phyloP scores from a whole-genome alignment of 1,140 invertebrate genomes.

The Hermatobates lingyangjiaoensis region DNA sequence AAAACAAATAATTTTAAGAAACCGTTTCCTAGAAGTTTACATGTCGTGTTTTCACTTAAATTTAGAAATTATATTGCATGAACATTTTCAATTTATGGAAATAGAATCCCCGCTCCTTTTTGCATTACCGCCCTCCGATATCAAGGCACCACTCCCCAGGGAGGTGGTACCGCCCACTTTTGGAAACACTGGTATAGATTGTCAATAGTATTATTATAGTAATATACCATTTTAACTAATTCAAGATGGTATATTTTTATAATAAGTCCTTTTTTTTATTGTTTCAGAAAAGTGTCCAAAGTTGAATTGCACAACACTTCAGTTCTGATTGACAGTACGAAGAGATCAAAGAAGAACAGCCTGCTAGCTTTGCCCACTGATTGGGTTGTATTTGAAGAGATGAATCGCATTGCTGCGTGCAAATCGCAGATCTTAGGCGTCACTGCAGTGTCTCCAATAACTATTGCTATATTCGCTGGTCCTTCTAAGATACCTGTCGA shows the following conservation, averaged over 20 bases:
- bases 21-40: too few species aligned
- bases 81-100: too few species aligned
- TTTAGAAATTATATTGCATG: too few species aligned
- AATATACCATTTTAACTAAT: neutral
- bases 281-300: slow-evolving; percentile 44
- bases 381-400: slow-evolving; percentile 73
- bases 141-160: too few species aligned
- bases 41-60: too few species aligned
- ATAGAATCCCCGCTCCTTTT: too few species aligned
- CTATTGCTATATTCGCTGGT: slow-evolving; percentile 60
- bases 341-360: slow-evolving; percentile 23
- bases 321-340: slow-evolving; percentile 34
- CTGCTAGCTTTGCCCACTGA: slow-evolving; percentile 39
- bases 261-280: slow-evolving; percentile 4
- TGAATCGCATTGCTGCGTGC: slow-evolving; percentile 40
- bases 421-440: slow-evolving; percentile 49
- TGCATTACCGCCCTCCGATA: too few species aligned
- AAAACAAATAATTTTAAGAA: too few species aligned
- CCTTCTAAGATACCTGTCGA: slow-evolving; percentile 42
- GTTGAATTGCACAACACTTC: slow-evolving; percentile 57
- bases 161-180: too few species aligned
- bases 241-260: too few species aligned
- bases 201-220: too few species aligned
- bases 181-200: too few species aligned
- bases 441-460: slow-evolving; percentile 57